These are phyloP conservation scores for Drusus annulatus DNA, from an alignment of 1,140 invertebrate genomes.

Conservation along the genomic window DNA sequence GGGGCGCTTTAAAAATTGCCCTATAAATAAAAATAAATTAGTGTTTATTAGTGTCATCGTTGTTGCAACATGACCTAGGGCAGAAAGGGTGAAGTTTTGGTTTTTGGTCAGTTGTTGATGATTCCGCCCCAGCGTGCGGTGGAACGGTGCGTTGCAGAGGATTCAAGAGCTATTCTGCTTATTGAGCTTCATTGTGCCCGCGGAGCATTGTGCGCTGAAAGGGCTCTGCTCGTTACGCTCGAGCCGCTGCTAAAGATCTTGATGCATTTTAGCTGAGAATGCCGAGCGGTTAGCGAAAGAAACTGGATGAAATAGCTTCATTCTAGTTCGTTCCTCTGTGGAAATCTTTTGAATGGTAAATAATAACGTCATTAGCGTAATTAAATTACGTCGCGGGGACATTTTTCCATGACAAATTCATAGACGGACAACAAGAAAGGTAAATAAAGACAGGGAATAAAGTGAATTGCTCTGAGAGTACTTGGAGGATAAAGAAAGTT, in stretches of 20 bases:
- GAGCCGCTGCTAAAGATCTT: slow-evolving; percentile 12
- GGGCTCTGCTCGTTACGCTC: slow-evolving; percentile 14
- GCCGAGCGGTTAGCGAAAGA: slow-evolving; percentile 9
- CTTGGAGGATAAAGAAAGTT: too few species aligned
- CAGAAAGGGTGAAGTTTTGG: too few species aligned
- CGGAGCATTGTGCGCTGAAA: slow-evolving; percentile 2
- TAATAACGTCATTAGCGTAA: not conserved
- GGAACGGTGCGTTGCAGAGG: not conserved
- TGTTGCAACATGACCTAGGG: too few species aligned
- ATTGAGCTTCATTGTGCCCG: slow-evolving; percentile 19
- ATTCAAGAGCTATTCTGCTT: slow-evolving; percentile 14
- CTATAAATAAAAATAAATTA: too few species aligned
- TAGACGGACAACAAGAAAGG: too few species aligned
- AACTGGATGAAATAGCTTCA: not conserved
- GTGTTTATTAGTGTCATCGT: too few species aligned
- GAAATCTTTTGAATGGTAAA: not conserved
- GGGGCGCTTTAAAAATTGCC: too few species aligned
- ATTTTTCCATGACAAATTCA: too few species aligned
- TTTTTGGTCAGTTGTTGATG: too few species aligned
- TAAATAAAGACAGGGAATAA: too few species aligned
- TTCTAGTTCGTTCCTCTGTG: not conserved
- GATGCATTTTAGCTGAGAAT: slow-evolving; percentile 9
- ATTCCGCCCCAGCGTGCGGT: not conserved
- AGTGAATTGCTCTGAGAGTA: too few species aligned
- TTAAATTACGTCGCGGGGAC: too few species aligned